phyloP scores from a whole-genome alignment of 2,888 invertebrate genomes.

The Matsumyia berberina region DNA sequence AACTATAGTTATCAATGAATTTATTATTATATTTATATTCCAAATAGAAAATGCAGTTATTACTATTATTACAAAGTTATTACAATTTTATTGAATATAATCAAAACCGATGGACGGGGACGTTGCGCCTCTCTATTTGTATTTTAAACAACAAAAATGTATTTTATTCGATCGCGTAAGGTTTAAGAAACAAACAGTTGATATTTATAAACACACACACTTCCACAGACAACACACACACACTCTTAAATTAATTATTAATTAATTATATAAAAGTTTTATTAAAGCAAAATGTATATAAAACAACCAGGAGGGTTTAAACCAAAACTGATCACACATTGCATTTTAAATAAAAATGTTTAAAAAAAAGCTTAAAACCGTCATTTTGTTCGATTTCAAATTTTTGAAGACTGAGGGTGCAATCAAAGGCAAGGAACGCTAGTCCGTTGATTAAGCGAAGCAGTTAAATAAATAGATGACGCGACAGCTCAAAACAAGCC shows the following conservation, averaged over 20 bases:
- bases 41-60: constrained; percentile 75
- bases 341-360: constrained; percentile 76
- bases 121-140: constrained; percentile 46
- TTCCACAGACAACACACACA: constrained; percentile 54
- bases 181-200: constrained; percentile 45
- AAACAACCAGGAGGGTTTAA: constrained; percentile 47
- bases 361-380: constrained; percentile 56
- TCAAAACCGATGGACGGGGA: constrained; percentile 35
- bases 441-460: too few species aligned
- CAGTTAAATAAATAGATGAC: too few species aligned
- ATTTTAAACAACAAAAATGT: constrained; percentile 44
- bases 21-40: constrained; percentile 73
- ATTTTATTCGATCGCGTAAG: constrained; percentile 67
- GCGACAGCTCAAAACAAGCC: too few species aligned
- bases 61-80: constrained; percentile 67
- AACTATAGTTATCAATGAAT: constrained; percentile 75
- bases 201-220: constrained; percentile 71
- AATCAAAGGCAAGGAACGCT: too few species aligned
- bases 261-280: constrained; percentile 62
- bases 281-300: constrained; percentile 72
- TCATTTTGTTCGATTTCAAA: background rate
- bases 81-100: constrained; percentile 64
- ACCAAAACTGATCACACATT: constrained; percentile 73
- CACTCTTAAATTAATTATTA: constrained; percentile 64
- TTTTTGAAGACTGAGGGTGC: too few species aligned